Conservation (phyloP, 1,140 invertebrate genomes). For the Diploscapter pachys region DNA sequence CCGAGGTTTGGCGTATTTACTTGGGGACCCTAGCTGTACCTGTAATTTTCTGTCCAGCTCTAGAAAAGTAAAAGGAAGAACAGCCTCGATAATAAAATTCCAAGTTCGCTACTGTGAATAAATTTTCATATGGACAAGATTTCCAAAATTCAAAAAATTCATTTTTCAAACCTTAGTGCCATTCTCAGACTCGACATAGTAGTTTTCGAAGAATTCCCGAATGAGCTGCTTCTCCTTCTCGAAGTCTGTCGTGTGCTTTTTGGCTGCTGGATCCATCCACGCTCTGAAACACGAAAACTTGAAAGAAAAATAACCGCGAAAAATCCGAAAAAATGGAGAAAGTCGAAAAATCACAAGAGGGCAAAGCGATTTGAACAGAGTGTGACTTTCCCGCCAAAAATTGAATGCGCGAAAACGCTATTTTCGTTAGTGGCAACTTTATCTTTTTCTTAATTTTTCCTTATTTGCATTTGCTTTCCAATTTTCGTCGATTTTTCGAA, state of each 20-base stretch:
- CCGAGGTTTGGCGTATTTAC: no score
- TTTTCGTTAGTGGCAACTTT: slow-evolving; percentile 4
- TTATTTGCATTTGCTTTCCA: neutral
- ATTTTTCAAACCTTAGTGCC: slow-evolving; percentile 31
- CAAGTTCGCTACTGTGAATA: neutral
- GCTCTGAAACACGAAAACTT: slow-evolving; percentile 3
- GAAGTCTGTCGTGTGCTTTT: slow-evolving; percentile 34
- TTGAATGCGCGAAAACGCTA: slow-evolving; percentile 5
- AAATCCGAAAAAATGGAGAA: slow-evolving; percentile 15
- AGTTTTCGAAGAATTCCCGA: slow-evolving; percentile 51
- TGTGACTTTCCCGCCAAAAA: slow-evolving; percentile 19
- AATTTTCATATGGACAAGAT: neutral
- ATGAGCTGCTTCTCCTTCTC: slow-evolving; percentile 43
- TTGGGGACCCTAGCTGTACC: no score
- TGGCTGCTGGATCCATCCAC: slow-evolving; percentile 13
- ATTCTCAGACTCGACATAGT: slow-evolving; percentile 47
- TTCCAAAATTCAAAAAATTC: neutral
- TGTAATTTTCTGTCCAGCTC: no score
- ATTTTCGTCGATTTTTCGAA: neutral
- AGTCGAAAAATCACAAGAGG: slow-evolving; percentile 5
- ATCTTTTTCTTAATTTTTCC: neutral
- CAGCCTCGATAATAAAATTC: neutral
- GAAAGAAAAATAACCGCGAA: slow-evolving; percentile 10
- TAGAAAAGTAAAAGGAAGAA: no score
- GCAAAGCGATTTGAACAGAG: slow-evolving; percentile 2